phyloP scores from a whole-genome alignment of 2,888 invertebrate genomes.

The Eristalinus aeneus region DNA sequence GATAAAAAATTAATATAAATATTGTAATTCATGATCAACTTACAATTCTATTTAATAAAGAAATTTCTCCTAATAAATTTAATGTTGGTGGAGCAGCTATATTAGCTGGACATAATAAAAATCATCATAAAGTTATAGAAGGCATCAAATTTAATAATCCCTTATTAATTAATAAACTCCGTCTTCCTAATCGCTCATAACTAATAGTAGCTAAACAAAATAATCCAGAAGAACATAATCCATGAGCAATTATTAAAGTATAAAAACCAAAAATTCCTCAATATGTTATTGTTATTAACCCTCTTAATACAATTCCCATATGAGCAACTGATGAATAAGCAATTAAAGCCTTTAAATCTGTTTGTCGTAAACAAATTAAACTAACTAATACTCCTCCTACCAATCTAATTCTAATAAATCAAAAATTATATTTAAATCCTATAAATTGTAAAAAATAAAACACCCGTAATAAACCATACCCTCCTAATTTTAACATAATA shows the following conservation, averaged over 20 bases:
- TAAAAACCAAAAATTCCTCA: constrained; percentile 82
- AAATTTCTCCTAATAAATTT: constrained; percentile 86
- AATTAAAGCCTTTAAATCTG: constrained; percentile 87
- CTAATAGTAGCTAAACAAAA: constrained; percentile 85
- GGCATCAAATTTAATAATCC: constrained; percentile 84
- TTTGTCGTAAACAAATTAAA: constrained; percentile 85
- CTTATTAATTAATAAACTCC: constrained; percentile 85
- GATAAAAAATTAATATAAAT: constrained; percentile 82
- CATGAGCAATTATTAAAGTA: constrained; percentile 85
- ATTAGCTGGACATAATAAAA: constrained; percentile 85
- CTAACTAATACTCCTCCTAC: constrained; percentile 84
- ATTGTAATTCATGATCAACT: constrained; percentile 82
- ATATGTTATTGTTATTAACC: constrained; percentile 83
- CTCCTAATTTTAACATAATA: constrained; percentile 87
- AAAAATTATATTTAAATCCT: constrained; percentile 81
- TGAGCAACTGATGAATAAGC: constrained; percentile 87
- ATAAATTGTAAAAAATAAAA: constrained; percentile 81
- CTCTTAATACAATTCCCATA: constrained; percentile 84
- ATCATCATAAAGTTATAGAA: constrained; percentile 84
- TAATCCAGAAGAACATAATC: constrained; percentile 85
- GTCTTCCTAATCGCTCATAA: constrained; percentile 84
- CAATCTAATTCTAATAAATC: constrained; percentile 83
- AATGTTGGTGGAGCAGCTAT: constrained; percentile 86
- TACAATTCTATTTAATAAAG: constrained; percentile 84
- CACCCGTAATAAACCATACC: constrained; percentile 85